These are phyloP conservation scores for Penaeus japonicus DNA, from an alignment of 1,140 invertebrate species.

Conservation along the genomic window DNA sequence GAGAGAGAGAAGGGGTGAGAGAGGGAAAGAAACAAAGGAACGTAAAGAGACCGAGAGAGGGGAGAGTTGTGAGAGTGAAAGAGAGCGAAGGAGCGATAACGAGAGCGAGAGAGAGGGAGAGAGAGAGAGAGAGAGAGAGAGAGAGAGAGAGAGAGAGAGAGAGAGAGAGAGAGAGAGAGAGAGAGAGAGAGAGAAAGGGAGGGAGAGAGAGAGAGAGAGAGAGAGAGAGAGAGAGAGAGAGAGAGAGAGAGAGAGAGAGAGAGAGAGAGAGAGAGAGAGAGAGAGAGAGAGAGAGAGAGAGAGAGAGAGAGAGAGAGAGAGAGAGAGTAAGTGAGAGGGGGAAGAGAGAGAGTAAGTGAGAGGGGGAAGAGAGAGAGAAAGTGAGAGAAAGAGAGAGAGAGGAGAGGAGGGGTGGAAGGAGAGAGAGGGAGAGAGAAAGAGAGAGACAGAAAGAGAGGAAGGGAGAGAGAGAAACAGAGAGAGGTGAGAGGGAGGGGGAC, in stretches of 20 bases:
- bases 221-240: background rate
- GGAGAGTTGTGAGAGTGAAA: background rate
- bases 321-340: too few relatives aligned
- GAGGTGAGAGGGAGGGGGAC: too few relatives aligned
- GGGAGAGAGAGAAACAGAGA: too few relatives aligned
- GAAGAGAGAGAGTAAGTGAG: too few relatives aligned
- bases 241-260: background rate
- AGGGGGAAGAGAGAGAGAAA: too few relatives aligned
- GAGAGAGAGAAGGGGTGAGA: background rate
- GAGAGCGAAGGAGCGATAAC: background rate
- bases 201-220: background rate
- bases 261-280: too few relatives aligned
- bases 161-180: background rate
- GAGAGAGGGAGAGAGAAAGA: too few relatives aligned
- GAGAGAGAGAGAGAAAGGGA: background rate
- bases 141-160: background rate
- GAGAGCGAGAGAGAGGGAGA: background rate
- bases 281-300: too few relatives aligned
- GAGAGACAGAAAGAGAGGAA: too few relatives aligned
- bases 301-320: too few relatives aligned
- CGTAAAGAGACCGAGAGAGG: background rate
- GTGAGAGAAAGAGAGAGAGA: too few relatives aligned
- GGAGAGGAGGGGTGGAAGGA: too few relatives aligned
- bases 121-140: background rate
- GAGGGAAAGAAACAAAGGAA: background rate